These are phyloP conservation scores for Daphoenositta chrysoptera DNA, from an alignment of 2,113 vertebrate genomes.

Conservation along the genomic window DNA sequence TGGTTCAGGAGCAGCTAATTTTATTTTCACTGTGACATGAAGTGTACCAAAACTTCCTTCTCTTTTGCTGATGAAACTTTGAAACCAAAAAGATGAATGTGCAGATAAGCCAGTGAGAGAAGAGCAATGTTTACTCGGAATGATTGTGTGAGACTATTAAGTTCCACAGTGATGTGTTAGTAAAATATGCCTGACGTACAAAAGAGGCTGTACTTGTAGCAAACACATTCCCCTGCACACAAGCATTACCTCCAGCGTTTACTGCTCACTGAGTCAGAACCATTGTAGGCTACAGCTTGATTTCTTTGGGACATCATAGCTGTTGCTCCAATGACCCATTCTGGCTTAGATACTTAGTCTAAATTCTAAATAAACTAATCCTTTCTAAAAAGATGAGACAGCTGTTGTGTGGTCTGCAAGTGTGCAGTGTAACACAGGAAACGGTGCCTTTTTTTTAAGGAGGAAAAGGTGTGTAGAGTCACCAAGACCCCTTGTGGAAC, in stretches of 20 bases:
- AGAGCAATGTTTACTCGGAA: not conserved
- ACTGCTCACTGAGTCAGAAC: not conserved
- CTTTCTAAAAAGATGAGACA: not conserved
- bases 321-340: not conserved
- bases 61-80: not conserved
- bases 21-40: not conserved
- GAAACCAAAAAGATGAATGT: not conserved
- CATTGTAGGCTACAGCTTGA: not conserved
- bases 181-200: not conserved
- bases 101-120: not conserved
- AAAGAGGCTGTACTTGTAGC: not conserved
- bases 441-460: not conserved
- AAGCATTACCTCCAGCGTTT: not conserved
- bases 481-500: not conserved
- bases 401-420: not conserved
- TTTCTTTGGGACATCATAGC: not conserved
- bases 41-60: not conserved
- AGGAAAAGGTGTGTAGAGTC: not conserved
- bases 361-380: not conserved
- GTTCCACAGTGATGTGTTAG: not conserved
- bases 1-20: not conserved
- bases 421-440: not conserved
- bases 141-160: not conserved
- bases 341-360: not conserved
- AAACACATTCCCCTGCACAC: not conserved